These are phyloP conservation scores for Microplitis demolitor DNA, from an alignment of 1,140 invertebrate genomes.

Conservation along the genomic window DNA sequence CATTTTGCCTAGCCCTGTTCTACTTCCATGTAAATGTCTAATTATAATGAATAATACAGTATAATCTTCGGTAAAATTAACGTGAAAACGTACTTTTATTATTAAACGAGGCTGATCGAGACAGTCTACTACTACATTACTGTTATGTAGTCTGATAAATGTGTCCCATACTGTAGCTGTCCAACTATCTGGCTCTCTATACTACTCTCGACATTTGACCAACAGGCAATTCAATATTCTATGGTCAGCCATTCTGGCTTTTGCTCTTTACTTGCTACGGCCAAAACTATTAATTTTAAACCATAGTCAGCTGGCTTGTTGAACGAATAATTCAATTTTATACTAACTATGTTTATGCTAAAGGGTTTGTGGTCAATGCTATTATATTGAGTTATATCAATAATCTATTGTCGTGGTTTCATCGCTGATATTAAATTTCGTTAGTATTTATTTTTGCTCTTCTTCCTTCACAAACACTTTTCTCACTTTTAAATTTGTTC, in stretches of 20 bases:
- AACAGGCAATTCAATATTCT: slow-evolving; percentile 48
- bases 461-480: too few relatives aligned
- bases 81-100: slow-evolving; percentile 44
- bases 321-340: slow-evolving; percentile 25
- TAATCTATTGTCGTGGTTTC: background rate
- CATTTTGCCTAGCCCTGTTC: too few relatives aligned
- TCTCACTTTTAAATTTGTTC: too few relatives aligned
- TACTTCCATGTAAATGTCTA: background rate
- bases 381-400: background rate
- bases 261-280: slow-evolving; percentile 38
- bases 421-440: too few relatives aligned
- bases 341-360: background rate
- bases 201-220: background rate
- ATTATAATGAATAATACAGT: background rate
- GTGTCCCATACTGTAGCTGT: slow-evolving; percentile 41
- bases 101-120: slow-evolving; percentile 44
- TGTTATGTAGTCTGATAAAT: slow-evolving; percentile 33
- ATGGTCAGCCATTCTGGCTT: slow-evolving; percentile 30
- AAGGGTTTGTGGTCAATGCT: background rate
- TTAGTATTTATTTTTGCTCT: too few relatives aligned
- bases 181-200: slow-evolving; percentile 14
- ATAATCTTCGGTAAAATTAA: background rate
- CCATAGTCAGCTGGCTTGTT: slow-evolving; percentile 32
- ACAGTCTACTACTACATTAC: slow-evolving; percentile 48
- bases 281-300: slow-evolving; percentile 56